Percentiles rank a stretch among this genome's conserved stretches.
phyloP scores from a whole-genome alignment of 2,113 vertebrate species.

The Zootoca vivipara region DNA sequence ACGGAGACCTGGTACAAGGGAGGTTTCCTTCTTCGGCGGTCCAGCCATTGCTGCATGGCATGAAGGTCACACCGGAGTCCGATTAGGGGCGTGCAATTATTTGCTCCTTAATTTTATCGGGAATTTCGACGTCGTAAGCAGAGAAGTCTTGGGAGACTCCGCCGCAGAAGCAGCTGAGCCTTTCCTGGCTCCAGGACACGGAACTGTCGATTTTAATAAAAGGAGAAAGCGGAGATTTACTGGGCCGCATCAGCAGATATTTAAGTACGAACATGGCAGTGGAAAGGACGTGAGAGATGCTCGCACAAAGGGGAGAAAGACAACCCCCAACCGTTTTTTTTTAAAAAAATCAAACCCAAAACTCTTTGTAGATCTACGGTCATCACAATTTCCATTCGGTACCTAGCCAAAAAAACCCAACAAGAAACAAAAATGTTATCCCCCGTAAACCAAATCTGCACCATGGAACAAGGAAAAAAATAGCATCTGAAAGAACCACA shows the following conservation, averaged over 20 bases:
- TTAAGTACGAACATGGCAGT: not conserved
- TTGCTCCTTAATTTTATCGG: slow-evolving; percentile 9
- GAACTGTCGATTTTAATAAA: slow-evolving; percentile 8
- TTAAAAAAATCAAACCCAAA: not conserved
- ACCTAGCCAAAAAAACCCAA: not conserved
- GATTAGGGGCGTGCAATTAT: not conserved
- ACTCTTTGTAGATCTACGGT: not conserved
- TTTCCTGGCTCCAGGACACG: not conserved
- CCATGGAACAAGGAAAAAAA: not conserved
- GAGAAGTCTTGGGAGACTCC: not conserved
- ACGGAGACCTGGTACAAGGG: too few relatives aligned
- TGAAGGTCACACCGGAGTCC: not conserved
- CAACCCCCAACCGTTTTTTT: too few relatives aligned
- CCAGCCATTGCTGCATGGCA: not conserved
- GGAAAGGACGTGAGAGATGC: not conserved
- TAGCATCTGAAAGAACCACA: not conserved
- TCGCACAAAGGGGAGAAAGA: not conserved
- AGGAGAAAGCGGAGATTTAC: not conserved
- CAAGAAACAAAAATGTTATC: not conserved
- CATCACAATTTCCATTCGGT: not conserved
- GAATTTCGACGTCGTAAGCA: not conserved
- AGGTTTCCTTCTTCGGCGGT: not conserved
- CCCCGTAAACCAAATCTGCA: not conserved
- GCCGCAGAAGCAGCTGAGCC: not conserved
- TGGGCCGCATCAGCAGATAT: not conserved